Evolutionary conservation across 2,888 invertebrate genomes (phyloP).

Genomic region (Tholera decimalis): DNA sequence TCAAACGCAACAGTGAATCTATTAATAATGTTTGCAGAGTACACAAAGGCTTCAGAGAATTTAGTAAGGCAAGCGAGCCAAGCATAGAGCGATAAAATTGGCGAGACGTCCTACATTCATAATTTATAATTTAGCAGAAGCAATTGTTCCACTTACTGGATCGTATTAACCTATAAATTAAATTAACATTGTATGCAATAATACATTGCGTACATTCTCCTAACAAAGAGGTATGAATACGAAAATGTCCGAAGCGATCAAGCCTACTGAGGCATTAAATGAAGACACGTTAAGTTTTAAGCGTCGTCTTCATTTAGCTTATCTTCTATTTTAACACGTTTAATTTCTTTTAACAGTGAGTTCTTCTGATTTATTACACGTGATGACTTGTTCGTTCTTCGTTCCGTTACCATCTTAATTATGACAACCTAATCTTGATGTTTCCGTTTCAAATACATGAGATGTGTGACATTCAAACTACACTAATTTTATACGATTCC

Average conservation of each 20-base stretch:
- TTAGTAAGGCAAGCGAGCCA: conserved; percentile 65
- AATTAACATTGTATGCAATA: conserved; percentile 40
- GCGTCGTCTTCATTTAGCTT: conserved; percentile 35
- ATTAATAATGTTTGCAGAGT: conserved; percentile 43
- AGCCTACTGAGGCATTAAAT: conserved; percentile 6
- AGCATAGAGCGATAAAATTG: conserved; percentile 67
- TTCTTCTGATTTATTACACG: conserved; percentile 51
- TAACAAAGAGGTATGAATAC: conserved; percentile 10
- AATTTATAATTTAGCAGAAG: conserved; percentile 74
- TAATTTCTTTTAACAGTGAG: conserved; percentile 30
- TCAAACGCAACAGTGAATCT: conserved; percentile 30
- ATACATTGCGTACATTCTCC: conserved; percentile 12
- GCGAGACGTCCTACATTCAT: conserved; percentile 72
- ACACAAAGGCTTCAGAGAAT: conserved; percentile 63
- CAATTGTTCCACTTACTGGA: conserved; percentile 62
- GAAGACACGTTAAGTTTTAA: conserved; percentile 7
- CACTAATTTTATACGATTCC: conserved; percentile 11
- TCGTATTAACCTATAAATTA: conserved; percentile 61
- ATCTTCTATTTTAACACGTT: conserved; percentile 42
- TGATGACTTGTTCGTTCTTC: conserved; percentile 62
- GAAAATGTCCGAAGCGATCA: conserved; percentile 3
- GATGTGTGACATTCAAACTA: conserved; percentile 22
- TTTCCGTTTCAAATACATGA: conserved; percentile 25
- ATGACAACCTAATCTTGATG: conserved; percentile 41
- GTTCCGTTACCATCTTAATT: conserved; percentile 59